Evolutionary conservation across 2,888 invertebrate genomes (phyloP), one percentile per base, ranked within the genome.

Genomic region (Leucania comma): DNA sequence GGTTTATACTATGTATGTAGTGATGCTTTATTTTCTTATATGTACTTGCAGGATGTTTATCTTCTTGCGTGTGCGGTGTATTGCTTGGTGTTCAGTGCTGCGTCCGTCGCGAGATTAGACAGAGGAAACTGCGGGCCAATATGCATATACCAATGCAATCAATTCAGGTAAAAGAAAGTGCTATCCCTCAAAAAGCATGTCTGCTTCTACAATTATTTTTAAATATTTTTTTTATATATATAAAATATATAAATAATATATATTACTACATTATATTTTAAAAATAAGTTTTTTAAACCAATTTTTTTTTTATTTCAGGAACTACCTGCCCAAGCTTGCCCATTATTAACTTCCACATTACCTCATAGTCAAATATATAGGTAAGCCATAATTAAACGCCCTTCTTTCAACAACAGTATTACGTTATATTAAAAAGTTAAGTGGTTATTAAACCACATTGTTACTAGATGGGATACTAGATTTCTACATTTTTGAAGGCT

Each of bases 1-100:
- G n/a, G n/a, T n/a, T n/a, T n/a, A n/a, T n/a, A n/a, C n/a, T n/a
- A n/a, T n/a, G n/a, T n/a, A n/a, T n/a, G n/a, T n/a, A n/a, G n/a
- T n/a, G n/a, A 17, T 42, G 20, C 1, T 1, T 46, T 20, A 46
- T 46, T 20, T 46, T 51, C 24, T 51, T 24, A 2, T 12, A 4
- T 51, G 14, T 24, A 51, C 12, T 51, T 57, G 6, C 60, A 96
- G 96, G 96, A 4, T 96, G 96, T 76, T 92, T 97, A 57, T 94
- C 97, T 1, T 96, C 97, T 3, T 95, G 97, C 84, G 97, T 97
- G 20, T 97, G 97, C 85, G 96, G 95, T 8, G 94, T 97, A 14
- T 90, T 97, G 50, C 93, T 97, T 9, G 96, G 96, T 2, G 97
- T 97, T 48, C 97, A 97, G 87, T 97, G 97, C 87, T 97, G 97